Evolutionary conservation across 2,113 vertebrate species (phyloP).

Genomic region (Aramus guarauna): DNA sequence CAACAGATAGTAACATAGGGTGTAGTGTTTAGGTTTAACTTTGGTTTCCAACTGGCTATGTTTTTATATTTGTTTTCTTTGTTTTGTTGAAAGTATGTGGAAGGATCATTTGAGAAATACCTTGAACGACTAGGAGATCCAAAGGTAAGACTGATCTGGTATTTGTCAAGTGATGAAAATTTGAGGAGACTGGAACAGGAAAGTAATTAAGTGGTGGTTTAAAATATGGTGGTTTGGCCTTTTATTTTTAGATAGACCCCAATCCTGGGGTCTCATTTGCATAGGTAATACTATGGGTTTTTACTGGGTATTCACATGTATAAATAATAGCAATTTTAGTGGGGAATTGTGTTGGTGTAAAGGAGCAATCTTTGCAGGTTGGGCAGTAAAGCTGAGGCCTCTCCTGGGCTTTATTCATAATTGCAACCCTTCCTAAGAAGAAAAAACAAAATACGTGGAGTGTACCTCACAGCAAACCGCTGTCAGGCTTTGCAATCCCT

Average conservation of each 20-base stretch:
- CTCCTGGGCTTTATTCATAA: not conserved
- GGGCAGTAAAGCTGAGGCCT: not conserved
- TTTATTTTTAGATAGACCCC: not conserved
- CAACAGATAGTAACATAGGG: not conserved
- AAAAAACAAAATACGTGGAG: rapidly evolving
- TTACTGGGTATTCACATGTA: not conserved
- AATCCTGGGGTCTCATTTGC: not conserved
- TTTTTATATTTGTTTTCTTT: not conserved
- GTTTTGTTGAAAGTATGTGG: slow-evolving; percentile 84
- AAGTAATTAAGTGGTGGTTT: not conserved
- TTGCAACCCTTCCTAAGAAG: not conserved
- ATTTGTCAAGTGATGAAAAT: not conserved
- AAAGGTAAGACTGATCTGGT: slow-evolving; percentile 76
- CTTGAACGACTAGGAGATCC: slow-evolving; percentile 91
- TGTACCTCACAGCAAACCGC: not conserved
- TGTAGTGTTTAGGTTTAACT: not conserved
- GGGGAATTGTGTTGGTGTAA: not conserved
- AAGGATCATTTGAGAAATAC: slow-evolving; percentile 96
- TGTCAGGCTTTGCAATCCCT: not conserved
- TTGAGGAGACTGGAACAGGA: not conserved
- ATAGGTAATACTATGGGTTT: not conserved
- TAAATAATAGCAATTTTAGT: not conserved
- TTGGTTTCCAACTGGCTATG: not conserved
- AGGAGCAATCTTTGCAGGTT: not conserved
- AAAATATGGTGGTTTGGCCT: not conserved